Base-by-base conservation (phyloP, 2,888 invertebrate species). In the Hoplodrina ambigua region DNA sequence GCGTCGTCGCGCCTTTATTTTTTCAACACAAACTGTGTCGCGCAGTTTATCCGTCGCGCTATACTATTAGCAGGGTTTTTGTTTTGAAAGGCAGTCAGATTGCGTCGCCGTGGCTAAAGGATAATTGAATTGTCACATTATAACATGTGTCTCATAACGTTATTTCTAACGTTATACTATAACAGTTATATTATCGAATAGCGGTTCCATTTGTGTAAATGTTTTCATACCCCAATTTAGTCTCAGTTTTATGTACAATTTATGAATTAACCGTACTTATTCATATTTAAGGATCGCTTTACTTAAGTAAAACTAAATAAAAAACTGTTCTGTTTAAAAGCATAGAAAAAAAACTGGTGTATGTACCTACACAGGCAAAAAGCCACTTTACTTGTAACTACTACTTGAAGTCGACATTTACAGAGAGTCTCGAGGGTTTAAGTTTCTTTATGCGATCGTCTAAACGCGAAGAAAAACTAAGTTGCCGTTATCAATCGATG, bases 1-100 rank as follows among this genome's bases (percentile, higher is more conserved):
- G 92, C 92, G 93, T 93, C 94, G 95, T 94, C 94, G 93, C 92
- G 93, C 94, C 92, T 95, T 94, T 95, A 95, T 95, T 95, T 95
- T 95, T 95, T 94, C 91, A 92, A 92, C 93, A 91, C 91, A 92
- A 94, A 93, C 91, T 88, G 89, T 92, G 93, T 93, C 90, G 91
- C 90, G 89, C 88, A 94, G 94, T 94, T 94, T 95, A 94, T 94
- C 91, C 91, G 90, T 88, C 88, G 90, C 89, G 90, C 90, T 88
- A 89, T 93, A 91, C 93, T 94, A 94, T 94, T 94, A 94, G 91
- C 91, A 89, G 90, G 90, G 90, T 90, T 90, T 94, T 94, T 94
- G 93, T 94, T 94, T 94, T 92, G 91, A 91, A 91, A 92, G 91
- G 89, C 88, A 91, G 91, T 90, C 91, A 91, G 93, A 93, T 93